Conservation (phyloP, 2,113 vertebrate species). For the Nannobrachium achirus region DNA sequence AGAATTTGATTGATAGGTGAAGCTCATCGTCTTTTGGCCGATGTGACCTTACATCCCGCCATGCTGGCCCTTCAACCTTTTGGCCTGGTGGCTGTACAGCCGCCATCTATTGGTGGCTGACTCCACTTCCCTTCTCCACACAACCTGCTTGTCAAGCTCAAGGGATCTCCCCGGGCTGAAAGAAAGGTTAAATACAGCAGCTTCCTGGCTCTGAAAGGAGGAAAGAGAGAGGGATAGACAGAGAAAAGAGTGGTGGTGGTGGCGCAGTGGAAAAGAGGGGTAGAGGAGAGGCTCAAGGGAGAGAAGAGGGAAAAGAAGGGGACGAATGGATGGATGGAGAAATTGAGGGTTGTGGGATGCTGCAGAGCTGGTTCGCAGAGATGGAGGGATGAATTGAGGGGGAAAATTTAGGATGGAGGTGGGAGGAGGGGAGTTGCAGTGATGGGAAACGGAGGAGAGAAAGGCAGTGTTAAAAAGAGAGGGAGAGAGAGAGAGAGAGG, state of each 20-base stretch:
- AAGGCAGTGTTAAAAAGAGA: background rate
- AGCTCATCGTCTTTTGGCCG: constrained; percentile 41
- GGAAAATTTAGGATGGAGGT: too few species aligned
- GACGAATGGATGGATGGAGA: background rate
- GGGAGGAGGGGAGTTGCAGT: too few species aligned
- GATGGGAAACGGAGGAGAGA: background rate
- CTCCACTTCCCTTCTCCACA: constrained; percentile 42
- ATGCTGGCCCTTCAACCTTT: constrained; percentile 41
- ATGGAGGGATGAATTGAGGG: too few species aligned
- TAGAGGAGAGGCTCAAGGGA: background rate
- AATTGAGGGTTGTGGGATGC: background rate
- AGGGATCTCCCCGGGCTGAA: background rate
- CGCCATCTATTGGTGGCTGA: constrained; percentile 26
- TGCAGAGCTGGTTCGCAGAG: too few species aligned
- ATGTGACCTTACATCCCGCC: constrained; percentile 37
- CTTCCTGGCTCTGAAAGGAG: background rate
- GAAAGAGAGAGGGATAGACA: background rate
- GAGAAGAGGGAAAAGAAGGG: background rate
- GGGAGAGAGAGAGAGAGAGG: background rate
- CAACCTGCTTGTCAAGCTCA: background rate
- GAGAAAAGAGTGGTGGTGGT: background rate
- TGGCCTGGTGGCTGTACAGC: constrained; percentile 41
- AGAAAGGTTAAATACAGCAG: constrained; percentile 2
- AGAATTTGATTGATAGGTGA: constrained; percentile 54
- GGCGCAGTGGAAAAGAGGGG: background rate